Percentiles rank a stretch among this genome's conserved stretches.
Evolutionary conservation across 2,113 vertebrate species (phyloP).

Genomic region (Silurus meridionalis): DNA sequence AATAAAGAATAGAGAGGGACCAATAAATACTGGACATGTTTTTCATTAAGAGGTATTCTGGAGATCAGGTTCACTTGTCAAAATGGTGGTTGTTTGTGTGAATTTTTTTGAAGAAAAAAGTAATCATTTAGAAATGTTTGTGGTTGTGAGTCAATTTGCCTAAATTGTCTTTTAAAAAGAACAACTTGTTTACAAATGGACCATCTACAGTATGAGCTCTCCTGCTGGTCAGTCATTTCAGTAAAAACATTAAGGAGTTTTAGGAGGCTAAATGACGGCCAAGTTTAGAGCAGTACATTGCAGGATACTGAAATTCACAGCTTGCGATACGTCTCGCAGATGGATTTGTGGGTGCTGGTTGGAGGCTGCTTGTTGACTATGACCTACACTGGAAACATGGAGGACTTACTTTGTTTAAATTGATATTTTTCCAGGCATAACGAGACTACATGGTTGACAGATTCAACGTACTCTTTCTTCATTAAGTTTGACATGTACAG

Average conservation of each 20-base stretch:
- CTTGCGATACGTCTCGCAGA: not conserved
- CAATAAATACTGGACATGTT: not conserved
- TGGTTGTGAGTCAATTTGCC: not conserved
- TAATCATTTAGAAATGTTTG: not conserved
- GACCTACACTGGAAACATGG: constrained; percentile 13
- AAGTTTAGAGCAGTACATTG: not conserved
- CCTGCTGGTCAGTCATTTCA: not conserved
- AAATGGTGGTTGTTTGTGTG: not conserved
- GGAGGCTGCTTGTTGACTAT: constrained; percentile 19
- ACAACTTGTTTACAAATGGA: not conserved
- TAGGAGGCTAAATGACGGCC: not conserved
- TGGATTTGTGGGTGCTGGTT: constrained; percentile 24
- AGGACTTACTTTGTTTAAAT: constrained; percentile 40
- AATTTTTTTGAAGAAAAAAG: not conserved
- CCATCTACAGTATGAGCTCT: not conserved
- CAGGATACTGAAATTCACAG: not conserved
- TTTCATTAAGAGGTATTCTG: not conserved
- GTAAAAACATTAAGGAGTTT: not conserved
- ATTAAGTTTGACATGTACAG: not conserved
- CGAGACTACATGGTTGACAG: constrained; percentile 22
- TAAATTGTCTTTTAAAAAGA: not conserved
- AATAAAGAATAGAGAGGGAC: not conserved
- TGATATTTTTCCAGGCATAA: constrained; percentile 30
- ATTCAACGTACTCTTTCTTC: constrained; percentile 20
- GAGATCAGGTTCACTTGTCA: not conserved